These are phyloP conservation scores for Drosophila bifasciata DNA, from an alignment of 1,140 invertebrate species.

Conservation along the genomic window DNA sequence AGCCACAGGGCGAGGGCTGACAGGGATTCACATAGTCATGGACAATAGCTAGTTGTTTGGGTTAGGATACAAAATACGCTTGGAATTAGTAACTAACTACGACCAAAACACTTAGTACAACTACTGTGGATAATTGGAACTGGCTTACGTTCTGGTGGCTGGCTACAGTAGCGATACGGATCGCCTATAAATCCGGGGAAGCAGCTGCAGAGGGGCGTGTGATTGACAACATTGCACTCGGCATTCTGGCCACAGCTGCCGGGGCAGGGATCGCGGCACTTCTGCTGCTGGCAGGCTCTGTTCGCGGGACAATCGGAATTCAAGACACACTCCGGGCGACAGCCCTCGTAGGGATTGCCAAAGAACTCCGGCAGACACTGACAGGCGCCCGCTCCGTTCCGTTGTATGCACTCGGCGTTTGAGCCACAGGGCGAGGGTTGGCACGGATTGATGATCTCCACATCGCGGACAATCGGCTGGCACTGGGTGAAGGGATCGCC, in stretches of 20 bases:
- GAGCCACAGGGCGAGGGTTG: constrained; percentile 90
- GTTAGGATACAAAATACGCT: constrained; percentile 58
- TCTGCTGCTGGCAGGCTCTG: constrained; percentile 89
- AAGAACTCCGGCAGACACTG: constrained; percentile 88
- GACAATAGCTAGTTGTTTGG: constrained; percentile 70
- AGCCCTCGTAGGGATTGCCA: constrained; percentile 90
- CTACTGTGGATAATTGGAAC: constrained; percentile 53
- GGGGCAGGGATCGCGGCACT: constrained; percentile 91
- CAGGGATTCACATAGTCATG: constrained; percentile 86
- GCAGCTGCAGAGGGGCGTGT: constrained; percentile 90
- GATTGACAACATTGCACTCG: constrained; percentile 90
- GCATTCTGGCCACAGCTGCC: constrained; percentile 90
- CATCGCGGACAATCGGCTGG: constrained; percentile 78
- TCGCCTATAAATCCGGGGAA: constrained; percentile 88
- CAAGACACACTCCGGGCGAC: constrained; percentile 89
- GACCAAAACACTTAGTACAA: constrained; percentile 35
- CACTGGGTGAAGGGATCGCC: constrained; percentile 90
- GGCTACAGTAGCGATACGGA: constrained; percentile 87
- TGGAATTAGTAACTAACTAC: constrained; percentile 75
- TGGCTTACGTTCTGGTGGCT: constrained; percentile 86
- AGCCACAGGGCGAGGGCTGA: constrained; percentile 88
- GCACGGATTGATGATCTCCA: constrained; percentile 87
- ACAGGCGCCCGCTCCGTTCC: constrained; percentile 89
- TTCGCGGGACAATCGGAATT: constrained; percentile 89
- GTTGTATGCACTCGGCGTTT: constrained; percentile 89